Conservation (phyloP, 1,140 invertebrate genomes). For the Araneus ventricosus region DNA sequence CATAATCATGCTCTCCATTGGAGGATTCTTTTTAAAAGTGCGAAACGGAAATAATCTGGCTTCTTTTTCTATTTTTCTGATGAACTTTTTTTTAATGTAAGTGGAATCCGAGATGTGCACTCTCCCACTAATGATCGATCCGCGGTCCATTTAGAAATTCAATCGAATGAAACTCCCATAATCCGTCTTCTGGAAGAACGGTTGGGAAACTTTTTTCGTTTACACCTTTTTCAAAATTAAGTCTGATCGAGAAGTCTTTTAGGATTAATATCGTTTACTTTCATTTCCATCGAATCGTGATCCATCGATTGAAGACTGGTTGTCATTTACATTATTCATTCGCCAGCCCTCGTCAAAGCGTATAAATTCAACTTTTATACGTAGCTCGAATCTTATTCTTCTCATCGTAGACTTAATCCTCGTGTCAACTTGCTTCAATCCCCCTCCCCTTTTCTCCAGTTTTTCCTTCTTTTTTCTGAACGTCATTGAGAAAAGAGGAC, state of each 20-base stretch:
- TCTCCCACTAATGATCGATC: conserved; percentile 73
- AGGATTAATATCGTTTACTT: conserved; percentile 70
- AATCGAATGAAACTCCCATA: conserved; percentile 73
- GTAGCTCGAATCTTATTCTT: conserved; percentile 61
- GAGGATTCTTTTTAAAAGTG: conserved; percentile 24
- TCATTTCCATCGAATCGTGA: conserved; percentile 69
- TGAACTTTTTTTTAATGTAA: conserved; percentile 62
- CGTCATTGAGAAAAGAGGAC: conserved; percentile 20
- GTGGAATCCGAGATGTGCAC: conserved; percentile 44
- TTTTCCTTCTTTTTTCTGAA: conserved; percentile 44
- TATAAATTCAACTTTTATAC: conserved; percentile 68
- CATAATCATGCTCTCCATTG: conserved; percentile 45
- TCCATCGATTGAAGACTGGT: conserved; percentile 62
- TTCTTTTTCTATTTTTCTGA: conserved; percentile 20
- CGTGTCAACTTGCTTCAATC: conserved; percentile 74
- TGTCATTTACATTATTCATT: conserved; percentile 75
- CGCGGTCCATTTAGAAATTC: conserved; percentile 71
- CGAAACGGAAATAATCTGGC: conserved; percentile 48
- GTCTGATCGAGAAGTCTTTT: conserved; percentile 70
- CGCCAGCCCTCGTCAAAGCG: conserved; percentile 63
- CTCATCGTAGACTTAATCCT: conserved; percentile 68
- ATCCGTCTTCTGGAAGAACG: conserved; percentile 67
- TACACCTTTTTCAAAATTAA: conserved; percentile 75
- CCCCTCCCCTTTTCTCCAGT: conserved; percentile 1
- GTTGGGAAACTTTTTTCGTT: conserved; percentile 50